phyloP scores from a whole-genome alignment of 2,113 vertebrate species.

The Rutilus rutilus region DNA sequence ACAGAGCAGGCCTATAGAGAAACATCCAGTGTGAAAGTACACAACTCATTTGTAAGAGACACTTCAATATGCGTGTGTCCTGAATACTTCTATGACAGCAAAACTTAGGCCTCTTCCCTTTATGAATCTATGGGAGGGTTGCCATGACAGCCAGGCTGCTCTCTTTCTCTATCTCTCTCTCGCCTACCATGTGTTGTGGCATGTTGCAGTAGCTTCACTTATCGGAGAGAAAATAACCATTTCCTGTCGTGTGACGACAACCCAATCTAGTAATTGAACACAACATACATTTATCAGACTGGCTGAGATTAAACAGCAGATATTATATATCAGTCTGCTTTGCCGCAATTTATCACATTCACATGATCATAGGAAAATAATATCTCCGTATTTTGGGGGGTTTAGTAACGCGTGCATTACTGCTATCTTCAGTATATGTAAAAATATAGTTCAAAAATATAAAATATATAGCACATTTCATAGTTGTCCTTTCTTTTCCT shows the following conservation, averaged over 20 bases:
- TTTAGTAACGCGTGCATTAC: neutral
- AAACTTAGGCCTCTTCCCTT: conserved; percentile 51
- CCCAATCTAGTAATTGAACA: neutral
- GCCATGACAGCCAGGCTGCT: conserved; percentile 54
- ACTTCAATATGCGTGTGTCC: conserved; percentile 39
- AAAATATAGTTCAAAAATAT: neutral
- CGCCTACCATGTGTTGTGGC: conserved; percentile 39
- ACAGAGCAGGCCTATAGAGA: conserved; percentile 7
- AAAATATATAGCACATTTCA: neutral
- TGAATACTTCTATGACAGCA: conserved; percentile 38
- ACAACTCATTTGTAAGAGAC: conserved; percentile 44
- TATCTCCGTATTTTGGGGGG: neutral
- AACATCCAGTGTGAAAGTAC: conserved; percentile 11
- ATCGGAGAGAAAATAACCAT: conserved; percentile 7
- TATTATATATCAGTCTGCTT: neutral
- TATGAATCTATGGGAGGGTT: conserved; percentile 50
- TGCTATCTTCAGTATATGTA: neutral
- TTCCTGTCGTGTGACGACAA: conserved; percentile 33
- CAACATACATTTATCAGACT: too few relatives aligned
- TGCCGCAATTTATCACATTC: neutral
- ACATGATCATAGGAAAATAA: neutral
- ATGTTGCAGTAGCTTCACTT: conserved; percentile 38
- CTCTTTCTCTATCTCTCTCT: conserved; percentile 35
- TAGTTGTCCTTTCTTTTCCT: neutral
- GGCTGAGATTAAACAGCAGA: neutral